These are phyloP conservation scores for Furcifer pardalis DNA, from an alignment of 2,797 vertebrate species.

Conservation along the genomic window DNA sequence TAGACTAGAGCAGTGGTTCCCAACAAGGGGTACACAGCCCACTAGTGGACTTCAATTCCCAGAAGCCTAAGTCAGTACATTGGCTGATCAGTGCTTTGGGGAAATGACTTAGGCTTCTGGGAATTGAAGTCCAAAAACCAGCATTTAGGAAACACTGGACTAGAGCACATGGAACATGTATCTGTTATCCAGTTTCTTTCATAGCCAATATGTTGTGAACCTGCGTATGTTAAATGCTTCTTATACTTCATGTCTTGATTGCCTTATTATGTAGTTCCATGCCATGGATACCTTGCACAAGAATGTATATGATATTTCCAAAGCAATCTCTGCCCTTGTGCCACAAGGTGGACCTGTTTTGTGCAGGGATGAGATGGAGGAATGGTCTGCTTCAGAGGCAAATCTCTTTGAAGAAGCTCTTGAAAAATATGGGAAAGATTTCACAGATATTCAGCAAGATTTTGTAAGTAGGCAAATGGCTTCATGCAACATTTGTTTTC, in stretches of 20 bases:
- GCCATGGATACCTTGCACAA: constrained; percentile 97
- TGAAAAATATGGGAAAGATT: constrained; percentile 98
- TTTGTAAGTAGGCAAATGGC: constrained; percentile 85
- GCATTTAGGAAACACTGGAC: too few relatives aligned
- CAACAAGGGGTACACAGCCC: too few relatives aligned
- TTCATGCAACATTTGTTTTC: fast-evolving
- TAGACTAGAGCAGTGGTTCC: too few relatives aligned
- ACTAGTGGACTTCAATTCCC: too few relatives aligned
- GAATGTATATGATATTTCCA: constrained; percentile 92
- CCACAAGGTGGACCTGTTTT: constrained; percentile 95
- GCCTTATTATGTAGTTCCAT: constrained; percentile 82
- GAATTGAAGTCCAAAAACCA: too few relatives aligned
- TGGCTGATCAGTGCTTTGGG: too few relatives aligned
- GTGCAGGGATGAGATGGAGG: constrained; percentile 97
- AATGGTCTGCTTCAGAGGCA: constrained; percentile 97
- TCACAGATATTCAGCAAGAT: constrained; percentile 97
- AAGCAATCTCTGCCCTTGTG: constrained; percentile 93
- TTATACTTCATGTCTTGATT: constrained; percentile 23
- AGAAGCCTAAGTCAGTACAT: too few relatives aligned
- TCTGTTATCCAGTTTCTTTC: not conserved
- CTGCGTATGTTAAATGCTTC: not conserved
- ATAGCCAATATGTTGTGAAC: fast-evolving
- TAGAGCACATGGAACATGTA: not conserved
- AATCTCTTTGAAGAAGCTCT: constrained; percentile 96
- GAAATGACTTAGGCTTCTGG: too few relatives aligned